Base-by-base conservation (phyloP, 2,888 invertebrate genomes). In the Drosophila kokeensis region DNA sequence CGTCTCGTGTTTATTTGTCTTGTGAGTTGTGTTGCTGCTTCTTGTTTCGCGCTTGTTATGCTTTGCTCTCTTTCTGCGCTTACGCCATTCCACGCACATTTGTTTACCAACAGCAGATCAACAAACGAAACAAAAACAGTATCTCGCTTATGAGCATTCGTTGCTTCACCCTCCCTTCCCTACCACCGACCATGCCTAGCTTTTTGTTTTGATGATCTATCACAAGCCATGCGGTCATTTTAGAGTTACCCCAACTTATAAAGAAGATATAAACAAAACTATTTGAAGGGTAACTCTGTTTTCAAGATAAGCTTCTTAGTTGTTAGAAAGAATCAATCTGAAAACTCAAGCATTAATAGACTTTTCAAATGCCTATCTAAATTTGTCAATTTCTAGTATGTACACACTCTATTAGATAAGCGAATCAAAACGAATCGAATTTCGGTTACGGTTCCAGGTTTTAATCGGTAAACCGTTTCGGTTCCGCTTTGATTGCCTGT, bases 81-180 rank as follows among this genome's bases (percentile, higher is more conserved):
- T 66, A 76, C 63, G 73, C 55, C 79, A 77, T 90, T 90, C 79
- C 66, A 83, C 91, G 82, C 79, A 76, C 65, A 83, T 88, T 90
- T 90, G 90, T 89, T 88, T 90, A 89, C 87, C 73, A 82, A 83
- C 83, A 82, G 67, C 88, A 82, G 67, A 70, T 69, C 73, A 30
- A 64, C 63, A 64, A 72, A 66, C 63, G 66, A 63, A 42, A 59
- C 40, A 72, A 54, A 58, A 70, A 67, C 64, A 77, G 36, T 49
- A 54, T 69, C 82, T 10, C 24, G 24, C 73, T 64, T 79, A 65
- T 73, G 69, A 58, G 52, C 58, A 75, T 62, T 42, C 50, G 8
- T n/a, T 45, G 32, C 1, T 18, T n/a, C n/a, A 24, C 18, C 18
- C 29, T 18, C 30, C 10, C 38, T 8, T n/a, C 32, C 2, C 30